phyloP scores from a whole-genome alignment of 2,113 vertebrate genomes.

The Bombycilla garrulus region DNA sequence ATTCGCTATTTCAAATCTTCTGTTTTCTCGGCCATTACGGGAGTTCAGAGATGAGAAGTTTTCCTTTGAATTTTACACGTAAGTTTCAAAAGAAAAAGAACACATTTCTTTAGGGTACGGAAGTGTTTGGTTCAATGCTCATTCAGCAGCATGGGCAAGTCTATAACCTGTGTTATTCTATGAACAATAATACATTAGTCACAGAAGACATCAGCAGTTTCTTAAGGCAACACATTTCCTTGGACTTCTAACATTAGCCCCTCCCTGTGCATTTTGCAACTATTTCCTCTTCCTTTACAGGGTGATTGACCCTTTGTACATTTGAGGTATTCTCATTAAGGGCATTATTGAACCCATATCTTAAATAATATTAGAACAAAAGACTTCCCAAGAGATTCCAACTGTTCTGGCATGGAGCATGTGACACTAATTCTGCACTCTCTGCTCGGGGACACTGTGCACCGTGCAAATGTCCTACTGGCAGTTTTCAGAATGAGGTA shows the following conservation, averaged over 20 bases:
- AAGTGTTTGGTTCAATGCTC: neutral
- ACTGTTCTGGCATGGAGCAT: neutral
- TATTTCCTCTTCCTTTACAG: conserved; percentile 43
- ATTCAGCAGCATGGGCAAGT: neutral
- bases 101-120: neutral
- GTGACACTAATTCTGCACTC: neutral
- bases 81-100: neutral
- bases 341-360: neutral
- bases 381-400: neutral
- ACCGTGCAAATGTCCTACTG: neutral
- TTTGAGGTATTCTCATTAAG: conserved; percentile 51
- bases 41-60: neutral
- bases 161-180: neutral
- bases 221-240: neutral
- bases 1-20: neutral
- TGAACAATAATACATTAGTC: conserved; percentile 21
- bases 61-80: neutral
- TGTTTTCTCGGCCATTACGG: neutral
- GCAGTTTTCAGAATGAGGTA: neutral
- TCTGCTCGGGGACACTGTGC: fast-evolving
- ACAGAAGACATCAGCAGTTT: neutral
- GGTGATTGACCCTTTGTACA: conserved; percentile 36
- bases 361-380: conserved; percentile 14
- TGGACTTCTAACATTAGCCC: neutral
- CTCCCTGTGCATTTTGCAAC: conserved; percentile 24